Base-by-base conservation (phyloP, 2,888 invertebrate species). In the Oxycera nigricornis region DNA sequence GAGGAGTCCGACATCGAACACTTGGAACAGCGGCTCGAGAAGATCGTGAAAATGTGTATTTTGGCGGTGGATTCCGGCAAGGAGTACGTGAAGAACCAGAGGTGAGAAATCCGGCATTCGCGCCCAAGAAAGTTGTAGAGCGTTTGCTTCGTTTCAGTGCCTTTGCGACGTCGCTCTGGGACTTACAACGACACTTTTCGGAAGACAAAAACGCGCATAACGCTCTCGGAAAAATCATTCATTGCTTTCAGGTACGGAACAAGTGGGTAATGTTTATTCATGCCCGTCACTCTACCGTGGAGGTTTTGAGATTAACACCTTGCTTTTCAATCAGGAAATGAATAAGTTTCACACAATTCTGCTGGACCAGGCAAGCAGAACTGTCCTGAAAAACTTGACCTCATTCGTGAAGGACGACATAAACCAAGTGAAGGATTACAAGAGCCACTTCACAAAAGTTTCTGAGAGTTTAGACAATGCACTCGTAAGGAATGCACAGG, bases 351-450 rank as follows among this genome's bases (percentile, higher is more conserved):
- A 97, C 82, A 92, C 94, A 52, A 96, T 94, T 78, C 87, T 97
- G 28, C 86, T 97, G 81, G 97, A 97, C 85, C 97, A 97, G 86
- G 95, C 96, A 4, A 94, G 95, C 73, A 89, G 96, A 81, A 95
- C 96, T 77, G 92, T 97, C 77, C 88, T 94, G 59, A 95, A 95
- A 87, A 96, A 96, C 88, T 90, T 97, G 82, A 91, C 90, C 78
- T 91, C 92, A 78, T 97, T 97, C 85, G 90, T 97, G 72, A 95
- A 94, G 89, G 94, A 96, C 81, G 96, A 97, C 83, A 93, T 97
- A 75, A 94, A 93, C 86, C 91, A 91, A 81, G 94, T 95, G 20
- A 95, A 94, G 85, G 98, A 98, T 82, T 92, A 92, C 78, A 93
- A 94, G 81, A 92, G 93, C 80, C 92, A 95, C 84, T 97, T 97